Percentiles rank a stretch among this genome's conserved stretches.
phyloP scores from a whole-genome alignment of 1,140 invertebrate genomes.

The Aphaenogaster floridana region DNA sequence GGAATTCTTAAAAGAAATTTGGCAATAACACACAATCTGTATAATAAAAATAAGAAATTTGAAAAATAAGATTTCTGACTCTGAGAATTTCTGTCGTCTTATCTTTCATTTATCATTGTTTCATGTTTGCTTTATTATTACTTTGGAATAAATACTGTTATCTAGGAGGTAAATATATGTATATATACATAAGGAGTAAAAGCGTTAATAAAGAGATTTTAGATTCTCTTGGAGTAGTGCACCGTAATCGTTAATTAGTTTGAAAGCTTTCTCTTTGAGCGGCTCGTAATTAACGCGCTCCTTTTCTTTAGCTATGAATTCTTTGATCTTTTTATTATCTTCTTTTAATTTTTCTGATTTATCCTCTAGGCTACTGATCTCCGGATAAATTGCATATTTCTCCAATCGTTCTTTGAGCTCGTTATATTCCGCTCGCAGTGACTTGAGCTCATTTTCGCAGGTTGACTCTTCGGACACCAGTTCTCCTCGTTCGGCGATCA shows the following conservation, averaged over 20 bases:
- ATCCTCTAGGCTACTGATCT: conserved; percentile 82
- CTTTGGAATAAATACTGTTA: conserved; percentile 3
- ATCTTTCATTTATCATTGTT: neutral
- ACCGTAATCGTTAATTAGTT: conserved; percentile 73
- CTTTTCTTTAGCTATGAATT: conserved; percentile 75
- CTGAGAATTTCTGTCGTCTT: conserved; percentile 6
- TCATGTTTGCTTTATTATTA: neutral
- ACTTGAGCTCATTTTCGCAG: conserved; percentile 73
- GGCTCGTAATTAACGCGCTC: conserved; percentile 77
- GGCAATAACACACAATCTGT: conserved; percentile 76
- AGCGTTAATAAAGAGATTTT: conserved; percentile 73
- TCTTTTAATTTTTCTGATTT: conserved; percentile 79
- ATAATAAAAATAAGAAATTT: conserved; percentile 2
- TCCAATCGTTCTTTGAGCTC: conserved; percentile 79
- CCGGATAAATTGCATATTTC: conserved; percentile 82
- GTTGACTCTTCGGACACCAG: conserved; percentile 72
- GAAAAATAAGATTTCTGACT: conserved; percentile 6
- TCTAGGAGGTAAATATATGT: no score
- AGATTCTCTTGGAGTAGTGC: conserved; percentile 74
- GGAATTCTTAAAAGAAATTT: conserved; percentile 65
- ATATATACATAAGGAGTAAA: no score
- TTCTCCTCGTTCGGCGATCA: conserved; percentile 74
- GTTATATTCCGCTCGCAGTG: conserved; percentile 74
- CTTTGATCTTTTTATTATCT: conserved; percentile 75
- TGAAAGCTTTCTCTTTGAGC: conserved; percentile 72